A percentile compares a stretch with the other conserved stretches of the same genome.
phyloP scores from a whole-genome alignment of 2,888 invertebrate species.

The Drosophila glabriapex region DNA sequence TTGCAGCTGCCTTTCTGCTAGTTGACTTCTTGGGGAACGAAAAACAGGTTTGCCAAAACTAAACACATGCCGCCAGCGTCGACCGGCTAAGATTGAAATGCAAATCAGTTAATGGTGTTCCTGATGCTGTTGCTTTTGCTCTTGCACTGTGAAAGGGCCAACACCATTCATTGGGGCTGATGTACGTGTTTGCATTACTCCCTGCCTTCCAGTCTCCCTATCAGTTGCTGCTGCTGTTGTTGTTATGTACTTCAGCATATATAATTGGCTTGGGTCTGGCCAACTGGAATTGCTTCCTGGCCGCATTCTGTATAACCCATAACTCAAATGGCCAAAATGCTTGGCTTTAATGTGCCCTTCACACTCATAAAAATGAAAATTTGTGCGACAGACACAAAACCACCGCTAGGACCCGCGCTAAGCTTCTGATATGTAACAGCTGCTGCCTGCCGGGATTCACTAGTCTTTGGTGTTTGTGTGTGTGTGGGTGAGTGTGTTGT shows the following conservation, averaged over 20 bases:
- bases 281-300: constrained; percentile 35
- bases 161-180: constrained; percentile 53
- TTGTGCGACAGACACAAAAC: constrained; percentile 64
- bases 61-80: constrained; percentile 73
- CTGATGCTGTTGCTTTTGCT: constrained; percentile 38
- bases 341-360: constrained; percentile 59
- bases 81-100: constrained; percentile 70
- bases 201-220: neutral
- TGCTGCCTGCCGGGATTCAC: constrained; percentile 35
- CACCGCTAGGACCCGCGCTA: constrained; percentile 45
- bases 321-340: constrained; percentile 66
- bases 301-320: constrained; percentile 32
- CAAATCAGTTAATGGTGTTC: constrained; percentile 76
- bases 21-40: constrained; percentile 21
- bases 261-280: constrained; percentile 57
- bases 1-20: constrained; percentile 39
- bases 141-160: constrained; percentile 42
- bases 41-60: constrained; percentile 74
- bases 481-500: constrained; percentile 12
- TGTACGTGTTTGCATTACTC: constrained; percentile 44
- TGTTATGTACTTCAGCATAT: constrained; percentile 35
- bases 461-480: neutral
- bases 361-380: constrained; percentile 73
- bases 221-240: constrained; percentile 20
- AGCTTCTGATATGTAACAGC: constrained; percentile 74